Evolutionary conservation across 2,888 invertebrate species (phyloP).

Genomic region (Caenorhabditis sp.): DNA sequence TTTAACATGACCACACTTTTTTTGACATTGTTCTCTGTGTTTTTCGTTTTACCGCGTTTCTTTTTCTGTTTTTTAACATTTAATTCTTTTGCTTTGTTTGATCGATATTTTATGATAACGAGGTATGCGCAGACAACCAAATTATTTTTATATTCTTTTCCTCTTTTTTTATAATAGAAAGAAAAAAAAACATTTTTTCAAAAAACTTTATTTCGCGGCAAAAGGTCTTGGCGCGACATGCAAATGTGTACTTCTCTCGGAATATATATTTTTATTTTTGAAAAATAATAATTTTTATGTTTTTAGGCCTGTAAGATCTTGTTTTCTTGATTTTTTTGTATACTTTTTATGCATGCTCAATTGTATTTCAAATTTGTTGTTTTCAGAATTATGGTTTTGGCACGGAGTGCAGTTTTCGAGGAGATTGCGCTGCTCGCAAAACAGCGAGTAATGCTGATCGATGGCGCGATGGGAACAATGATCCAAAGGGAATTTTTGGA

Average conservation of each 20-base stretch:
- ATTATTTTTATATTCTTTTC: neutral
- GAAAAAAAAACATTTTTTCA: neutral
- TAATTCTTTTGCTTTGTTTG: no score
- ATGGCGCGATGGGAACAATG: slow-evolving; percentile 77
- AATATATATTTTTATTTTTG: neutral
- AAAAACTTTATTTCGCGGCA: neutral
- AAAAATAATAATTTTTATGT: no score
- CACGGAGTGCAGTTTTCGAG: slow-evolving; percentile 46
- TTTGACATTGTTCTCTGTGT: no score
- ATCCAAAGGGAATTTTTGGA: slow-evolving; percentile 74
- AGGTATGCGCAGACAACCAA: neutral
- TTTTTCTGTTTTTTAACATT: no score
- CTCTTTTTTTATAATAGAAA: no score
- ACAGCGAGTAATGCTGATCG: slow-evolving; percentile 61
- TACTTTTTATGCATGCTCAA: neutral
- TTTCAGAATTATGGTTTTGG: no score
- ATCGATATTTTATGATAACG: no score
- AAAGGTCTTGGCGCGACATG: neutral
- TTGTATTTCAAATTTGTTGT: neutral
- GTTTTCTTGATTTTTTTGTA: neutral
- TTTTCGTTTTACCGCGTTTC: no score
- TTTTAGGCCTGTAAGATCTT: neutral
- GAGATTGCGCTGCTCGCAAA: slow-evolving; percentile 47
- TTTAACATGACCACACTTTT: no score
- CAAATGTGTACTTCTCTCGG: slow-evolving; percentile 1